Base-by-base conservation (phyloP, 1,140 invertebrate species). In the Choristoneura fumiferana region DNA sequence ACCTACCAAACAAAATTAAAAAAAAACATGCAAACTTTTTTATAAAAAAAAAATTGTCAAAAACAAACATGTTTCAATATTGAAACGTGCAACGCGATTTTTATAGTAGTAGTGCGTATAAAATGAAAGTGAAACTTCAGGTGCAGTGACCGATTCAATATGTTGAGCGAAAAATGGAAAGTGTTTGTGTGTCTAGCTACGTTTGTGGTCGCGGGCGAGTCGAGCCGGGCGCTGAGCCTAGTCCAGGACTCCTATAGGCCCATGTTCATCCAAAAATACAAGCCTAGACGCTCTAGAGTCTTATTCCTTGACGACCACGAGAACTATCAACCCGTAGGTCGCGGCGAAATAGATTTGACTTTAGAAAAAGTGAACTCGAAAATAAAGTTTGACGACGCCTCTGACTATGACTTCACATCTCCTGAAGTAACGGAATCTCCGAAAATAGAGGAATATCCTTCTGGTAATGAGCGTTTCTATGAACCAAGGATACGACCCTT, bases 111-210 rank as follows among this genome's bases (percentile, higher is more conserved):
- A 40, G 37, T 38, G 37, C 37, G 8, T 17, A 36, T 67, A 81
- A 79, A 76, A 85, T 87, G 85, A 88, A 85, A 87, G 85, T 87
- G 85, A 81, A 83, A 76, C 64, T 67, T 14, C 49, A 62, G 60
- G 81, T 68, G 63, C 81, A 83, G 67, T 87, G 81, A 84, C 81
- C 85, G 81, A 57, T 13, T 18, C 74, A 86, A 84, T 66, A 90
- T 90, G 89, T 81, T 84, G 12, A 81, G 78, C 73, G 84, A 81
- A 77, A 81, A 80, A 72, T 89, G 83, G 89, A 90, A 89, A 85
- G 81, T 89, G 61, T 68, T 89, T 63, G 62, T 90, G 61, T 60
- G 89, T 35, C 64, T 86, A 35, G 74, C 73, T 43, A 78, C 81
- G 58, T 69, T 81, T 22, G 73, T 79, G 36, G 75, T 69, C 10